phyloP scores from a whole-genome alignment of 1,140 invertebrate genomes.

The Orchestia grillus region DNA sequence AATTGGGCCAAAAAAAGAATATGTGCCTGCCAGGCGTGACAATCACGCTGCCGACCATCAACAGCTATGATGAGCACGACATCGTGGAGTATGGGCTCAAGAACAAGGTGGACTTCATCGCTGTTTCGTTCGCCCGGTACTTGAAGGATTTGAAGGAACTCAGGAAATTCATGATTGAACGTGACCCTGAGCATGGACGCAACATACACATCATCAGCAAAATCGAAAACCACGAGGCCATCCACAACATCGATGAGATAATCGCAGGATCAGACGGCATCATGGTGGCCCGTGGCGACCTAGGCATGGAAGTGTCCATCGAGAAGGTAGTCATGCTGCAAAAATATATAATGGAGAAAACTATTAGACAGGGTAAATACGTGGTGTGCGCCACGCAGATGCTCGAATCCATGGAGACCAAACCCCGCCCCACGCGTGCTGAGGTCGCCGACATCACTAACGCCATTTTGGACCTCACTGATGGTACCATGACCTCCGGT shows the following conservation, averaged over 20 bases:
- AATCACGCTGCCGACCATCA: conserved; percentile 76
- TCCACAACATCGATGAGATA: conserved; percentile 94
- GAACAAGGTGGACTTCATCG: too few species aligned
- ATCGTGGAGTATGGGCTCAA: too few species aligned
- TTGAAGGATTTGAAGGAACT: too few species aligned
- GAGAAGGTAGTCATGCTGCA: conserved; percentile 99
- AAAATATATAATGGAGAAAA: conserved; percentile 88
- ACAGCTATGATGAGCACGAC: background rate
- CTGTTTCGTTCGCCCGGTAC: too few species aligned
- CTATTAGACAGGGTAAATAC: conserved; percentile 81
- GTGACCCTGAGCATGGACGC: background rate
- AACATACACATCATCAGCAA: conserved; percentile 96
- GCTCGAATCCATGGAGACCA: conserved; percentile 98
- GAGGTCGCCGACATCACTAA: conserved; percentile 98
- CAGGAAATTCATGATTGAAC: too few species aligned
- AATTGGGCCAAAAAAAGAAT: too few species aligned
- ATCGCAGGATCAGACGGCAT: conserved; percentile 94
- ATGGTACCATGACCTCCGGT: conserved; percentile 98
- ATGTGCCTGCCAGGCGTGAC: too few species aligned
- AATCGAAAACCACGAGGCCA: conserved; percentile 97
- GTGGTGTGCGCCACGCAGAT: conserved; percentile 99
- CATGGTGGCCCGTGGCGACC: conserved; percentile 96
- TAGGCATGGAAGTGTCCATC: conserved; percentile 97
- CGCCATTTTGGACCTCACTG: conserved; percentile 95
- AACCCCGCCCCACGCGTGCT: conserved; percentile 94